These are phyloP conservation scores for Acinonyx jubatus DNA, from an alignment of 2,113 vertebrate genomes.

Conservation along the genomic window DNA sequence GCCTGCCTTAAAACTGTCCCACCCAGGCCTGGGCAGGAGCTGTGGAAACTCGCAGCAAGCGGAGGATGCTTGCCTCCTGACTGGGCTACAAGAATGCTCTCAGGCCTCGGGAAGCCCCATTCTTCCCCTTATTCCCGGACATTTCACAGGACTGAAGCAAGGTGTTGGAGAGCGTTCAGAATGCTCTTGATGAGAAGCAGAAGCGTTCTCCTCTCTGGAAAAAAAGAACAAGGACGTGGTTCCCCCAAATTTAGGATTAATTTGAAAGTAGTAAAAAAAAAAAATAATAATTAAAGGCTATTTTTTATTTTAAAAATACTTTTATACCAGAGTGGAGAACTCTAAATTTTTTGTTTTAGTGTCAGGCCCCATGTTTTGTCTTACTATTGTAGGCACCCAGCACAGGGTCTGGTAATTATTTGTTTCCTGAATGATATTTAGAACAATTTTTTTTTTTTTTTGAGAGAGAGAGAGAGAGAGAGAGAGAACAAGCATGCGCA, in stretches of 20 bases:
- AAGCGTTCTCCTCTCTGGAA: background rate
- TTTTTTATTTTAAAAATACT: constrained; percentile 12
- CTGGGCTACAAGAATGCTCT: background rate
- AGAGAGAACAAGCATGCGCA: no score
- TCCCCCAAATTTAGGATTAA: background rate
- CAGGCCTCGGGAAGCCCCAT: background rate
- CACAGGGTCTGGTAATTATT: background rate
- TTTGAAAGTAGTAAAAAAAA: background rate
- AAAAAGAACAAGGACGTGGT: background rate
- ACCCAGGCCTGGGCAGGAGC: background rate
- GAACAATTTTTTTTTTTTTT: background rate
- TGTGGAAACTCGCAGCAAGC: background rate
- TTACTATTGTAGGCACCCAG: background rate
- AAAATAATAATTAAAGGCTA: background rate
- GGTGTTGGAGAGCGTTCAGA: background rate
- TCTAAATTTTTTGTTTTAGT: background rate
- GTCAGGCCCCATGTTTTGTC: background rate
- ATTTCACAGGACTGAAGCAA: background rate
- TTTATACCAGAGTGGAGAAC: background rate
- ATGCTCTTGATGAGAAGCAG: background rate
- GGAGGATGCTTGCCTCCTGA: background rate
- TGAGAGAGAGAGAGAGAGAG: no score
- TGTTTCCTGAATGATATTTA: background rate
- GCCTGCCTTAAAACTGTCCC: background rate
- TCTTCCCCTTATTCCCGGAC: background rate